These are phyloP conservation scores for Lipophrys pholis DNA, from an alignment of 2,113 vertebrate species.

Conservation along the genomic window DNA sequence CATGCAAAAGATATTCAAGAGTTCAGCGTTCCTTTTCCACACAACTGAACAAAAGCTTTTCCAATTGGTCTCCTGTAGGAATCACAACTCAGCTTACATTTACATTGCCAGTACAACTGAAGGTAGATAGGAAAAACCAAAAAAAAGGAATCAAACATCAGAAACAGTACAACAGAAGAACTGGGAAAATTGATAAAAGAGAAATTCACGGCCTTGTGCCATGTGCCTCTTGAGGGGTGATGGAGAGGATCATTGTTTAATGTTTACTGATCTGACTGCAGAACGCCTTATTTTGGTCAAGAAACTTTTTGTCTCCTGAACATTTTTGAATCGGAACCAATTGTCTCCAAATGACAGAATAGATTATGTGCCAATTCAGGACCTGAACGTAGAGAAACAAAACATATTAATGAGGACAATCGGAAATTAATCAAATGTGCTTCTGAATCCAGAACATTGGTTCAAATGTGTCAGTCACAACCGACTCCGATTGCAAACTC, in stretches of 20 bases:
- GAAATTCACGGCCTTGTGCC: conserved; percentile 54
- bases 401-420: conserved; percentile 34
- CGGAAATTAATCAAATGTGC: conserved; percentile 64
- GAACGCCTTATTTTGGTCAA: conserved; percentile 29
- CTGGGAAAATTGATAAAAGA: conserved; percentile 57
- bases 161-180: conserved; percentile 50
- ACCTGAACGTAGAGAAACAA: conserved; percentile 57
- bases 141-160: conserved; percentile 21
- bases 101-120: conserved; percentile 74
- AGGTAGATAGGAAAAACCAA: conserved; percentile 53
- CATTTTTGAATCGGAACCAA: conserved; percentile 14
- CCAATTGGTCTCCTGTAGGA: conserved; percentile 65
- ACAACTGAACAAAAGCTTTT: conserved; percentile 65
- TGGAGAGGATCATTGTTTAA: too few species aligned
- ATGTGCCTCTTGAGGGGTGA: conserved; percentile 49
- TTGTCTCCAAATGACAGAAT: conserved; percentile 40
- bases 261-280: conserved; percentile 38
- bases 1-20: conserved; percentile 79
- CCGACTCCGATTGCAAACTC: conserved; percentile 31
- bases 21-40: conserved; percentile 70
- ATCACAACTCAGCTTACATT: conserved; percentile 77
- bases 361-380: conserved; percentile 48
- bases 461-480: conserved; percentile 42
- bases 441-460: conserved; percentile 54
- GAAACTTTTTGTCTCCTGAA: background rate